phyloP scores from a whole-genome alignment of 2,888 invertebrate species.

The Drosophila ustulata region DNA sequence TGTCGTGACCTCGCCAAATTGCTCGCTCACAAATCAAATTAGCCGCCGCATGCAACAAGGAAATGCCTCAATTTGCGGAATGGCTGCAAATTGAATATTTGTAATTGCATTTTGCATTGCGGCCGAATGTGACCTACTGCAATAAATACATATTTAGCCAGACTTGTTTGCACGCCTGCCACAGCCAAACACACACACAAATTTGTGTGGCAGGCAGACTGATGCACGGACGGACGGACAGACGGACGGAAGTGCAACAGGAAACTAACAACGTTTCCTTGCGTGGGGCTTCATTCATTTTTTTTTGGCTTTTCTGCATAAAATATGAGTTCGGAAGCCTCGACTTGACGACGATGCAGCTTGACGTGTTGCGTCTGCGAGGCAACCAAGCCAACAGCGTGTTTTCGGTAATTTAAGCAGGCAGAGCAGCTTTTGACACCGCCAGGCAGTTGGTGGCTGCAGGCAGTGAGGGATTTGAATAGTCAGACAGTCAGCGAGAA shows the following conservation, averaged over 20 bases:
- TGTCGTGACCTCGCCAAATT: constrained; percentile 20
- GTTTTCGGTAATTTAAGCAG: background rate
- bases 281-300: background rate
- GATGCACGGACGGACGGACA: background rate
- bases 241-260: constrained; percentile 43
- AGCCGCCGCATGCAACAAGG: constrained; percentile 40
- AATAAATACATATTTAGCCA: background rate
- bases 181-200: constrained; percentile 7
- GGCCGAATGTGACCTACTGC: background rate
- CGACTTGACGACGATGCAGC: constrained; percentile 1
- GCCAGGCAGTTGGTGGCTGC: too few relatives aligned
- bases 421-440: background rate
- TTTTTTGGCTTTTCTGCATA: constrained; percentile 26
- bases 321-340: constrained; percentile 37
- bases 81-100: constrained; percentile 35
- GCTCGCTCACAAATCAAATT: constrained; percentile 23
- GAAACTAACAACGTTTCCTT: constrained; percentile 29
- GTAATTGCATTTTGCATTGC: constrained; percentile 50
- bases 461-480: too few relatives aligned
- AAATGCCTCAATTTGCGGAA: constrained; percentile 29
- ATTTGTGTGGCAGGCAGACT: constrained; percentile 5
- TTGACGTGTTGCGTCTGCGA: constrained; percentile 1
- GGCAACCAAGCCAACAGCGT: background rate
- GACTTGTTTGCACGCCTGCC: background rate
- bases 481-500: too few relatives aligned